Percentiles rank a stretch among this genome's conserved stretches.
Evolutionary conservation across 2,797 vertebrate genomes (phyloP).

Genomic region (Acipenser ruthenus): DNA sequence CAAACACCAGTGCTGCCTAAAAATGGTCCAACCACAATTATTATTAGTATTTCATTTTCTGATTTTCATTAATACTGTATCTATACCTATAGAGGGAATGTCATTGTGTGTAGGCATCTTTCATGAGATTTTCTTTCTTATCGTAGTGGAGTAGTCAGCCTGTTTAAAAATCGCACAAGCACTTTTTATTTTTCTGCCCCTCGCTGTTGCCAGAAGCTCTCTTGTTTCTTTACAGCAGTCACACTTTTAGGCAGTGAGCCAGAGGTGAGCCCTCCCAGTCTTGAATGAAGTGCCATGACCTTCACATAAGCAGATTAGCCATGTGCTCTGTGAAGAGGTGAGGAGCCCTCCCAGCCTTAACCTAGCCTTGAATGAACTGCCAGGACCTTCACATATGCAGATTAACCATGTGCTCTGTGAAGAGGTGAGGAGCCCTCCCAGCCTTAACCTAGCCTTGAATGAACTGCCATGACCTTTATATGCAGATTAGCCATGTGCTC

Average conservation of each 20-base stretch:
- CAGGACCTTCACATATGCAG: too few relatives aligned
- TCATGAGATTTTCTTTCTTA: not conserved
- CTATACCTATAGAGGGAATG: not conserved
- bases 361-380: too few relatives aligned
- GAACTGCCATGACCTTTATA: slow-evolving; percentile 72
- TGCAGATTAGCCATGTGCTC: slow-evolving; percentile 84
- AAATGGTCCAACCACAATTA: not conserved
- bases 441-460: too few relatives aligned
- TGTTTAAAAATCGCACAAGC: not conserved
- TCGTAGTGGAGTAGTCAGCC: not conserved
- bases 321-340: slow-evolving; percentile 69
- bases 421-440: too few relatives aligned
- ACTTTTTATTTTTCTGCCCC: slow-evolving; percentile 16
- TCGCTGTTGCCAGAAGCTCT: slow-evolving; percentile 59
- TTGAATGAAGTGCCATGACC: slow-evolving; percentile 65
- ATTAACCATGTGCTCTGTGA: too few relatives aligned
- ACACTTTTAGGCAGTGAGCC: slow-evolving; percentile 60
- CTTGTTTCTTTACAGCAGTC: slow-evolving; percentile 58
- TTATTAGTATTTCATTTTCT: not conserved
- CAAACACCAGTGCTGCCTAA: too few relatives aligned
- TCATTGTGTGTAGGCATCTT: not conserved
- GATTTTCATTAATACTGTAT: not conserved
- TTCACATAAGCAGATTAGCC: slow-evolving; percentile 86
- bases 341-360: too few relatives aligned
- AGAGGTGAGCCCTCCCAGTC: slow-evolving; percentile 57